These are phyloP conservation scores for Falco naumanni DNA, from an alignment of 2,797 vertebrate genomes.

Conservation along the genomic window DNA sequence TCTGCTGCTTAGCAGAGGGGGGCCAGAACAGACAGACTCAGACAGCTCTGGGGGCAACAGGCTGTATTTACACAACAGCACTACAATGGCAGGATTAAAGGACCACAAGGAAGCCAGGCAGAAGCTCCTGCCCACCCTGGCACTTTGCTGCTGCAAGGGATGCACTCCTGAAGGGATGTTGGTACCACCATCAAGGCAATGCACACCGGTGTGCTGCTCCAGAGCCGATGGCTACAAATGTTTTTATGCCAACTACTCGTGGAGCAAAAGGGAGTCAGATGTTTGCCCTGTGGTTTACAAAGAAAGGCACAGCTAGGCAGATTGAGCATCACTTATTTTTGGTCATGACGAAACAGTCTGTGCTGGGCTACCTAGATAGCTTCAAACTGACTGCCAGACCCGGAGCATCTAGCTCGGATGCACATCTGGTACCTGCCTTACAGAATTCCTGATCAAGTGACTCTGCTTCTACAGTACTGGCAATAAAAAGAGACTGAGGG, in stretches of 20 bases:
- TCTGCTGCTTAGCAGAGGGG: background rate
- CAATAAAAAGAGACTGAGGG: background rate
- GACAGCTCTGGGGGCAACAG: background rate
- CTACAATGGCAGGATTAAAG: background rate
- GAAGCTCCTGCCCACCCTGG: background rate
- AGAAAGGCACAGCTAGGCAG: background rate
- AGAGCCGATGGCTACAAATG: fast-evolving
- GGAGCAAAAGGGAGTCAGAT: background rate
- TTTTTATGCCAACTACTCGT: background rate
- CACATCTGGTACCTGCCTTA: background rate
- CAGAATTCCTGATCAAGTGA: background rate
- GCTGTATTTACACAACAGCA: background rate
- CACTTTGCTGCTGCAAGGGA: background rate
- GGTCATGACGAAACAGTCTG: background rate
- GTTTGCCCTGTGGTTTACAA: background rate
- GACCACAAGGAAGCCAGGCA: background rate
- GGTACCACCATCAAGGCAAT: background rate
- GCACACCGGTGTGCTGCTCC: background rate
- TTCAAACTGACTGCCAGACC: background rate
- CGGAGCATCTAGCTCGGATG: background rate
- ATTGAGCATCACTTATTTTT: background rate
- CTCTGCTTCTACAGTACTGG: background rate
- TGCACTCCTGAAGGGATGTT: background rate
- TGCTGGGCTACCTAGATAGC: background rate
- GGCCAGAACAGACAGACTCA: background rate